Evolutionary conservation across 2,113 vertebrate species (phyloP), one percentile per base, ranked within the genome.

Genomic region (Pimephales promelas): DNA sequence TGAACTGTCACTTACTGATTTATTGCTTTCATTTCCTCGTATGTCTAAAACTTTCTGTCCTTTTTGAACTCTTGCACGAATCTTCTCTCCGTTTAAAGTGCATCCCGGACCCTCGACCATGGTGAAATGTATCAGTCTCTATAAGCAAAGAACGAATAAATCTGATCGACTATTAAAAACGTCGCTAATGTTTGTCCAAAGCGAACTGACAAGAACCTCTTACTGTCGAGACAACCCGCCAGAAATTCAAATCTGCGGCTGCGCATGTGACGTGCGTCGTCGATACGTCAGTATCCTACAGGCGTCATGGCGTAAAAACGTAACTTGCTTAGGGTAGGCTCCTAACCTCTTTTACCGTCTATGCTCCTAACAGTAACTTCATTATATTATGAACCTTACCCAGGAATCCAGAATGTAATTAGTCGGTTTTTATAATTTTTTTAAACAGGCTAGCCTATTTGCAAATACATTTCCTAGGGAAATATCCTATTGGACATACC

Each of bases 21-120:
- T 66, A 1, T 75, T 85, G 10, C 79, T 78, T 72, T 92, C 85
- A 2, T 82, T 89, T 31, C 95, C 93, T 49, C 87, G 85, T 7
- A 92, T 57, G 0, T 89, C 79, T n/a, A 85, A 88, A 75, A 97
- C 87, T 8, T 88, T 89, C 86, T 98, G 97, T 31, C 96, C 95
- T 31, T 72, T 93, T 1, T 86, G 86, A 31, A 98, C 92, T 9
- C 89, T 93, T 0, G 90, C 86, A 8, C 94, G 94, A 86, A 98
- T 93, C 77, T 90, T 94, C 90, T 97, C 95, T 24, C 95, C 96
- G 59, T 92, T 95, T 28, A 98, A 88, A 0, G 92, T 89, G 45
- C 96, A 97, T 0, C 96, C 94, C 0, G 96, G 97, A 3, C 97
- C 97, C 81, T 98, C 97, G 72, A 98, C 97, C 97, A 98, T 98